These are phyloP conservation scores for Tragelaphus eurycerus DNA, from an alignment of 2,797 vertebrate genomes.

Conservation along the genomic window DNA sequence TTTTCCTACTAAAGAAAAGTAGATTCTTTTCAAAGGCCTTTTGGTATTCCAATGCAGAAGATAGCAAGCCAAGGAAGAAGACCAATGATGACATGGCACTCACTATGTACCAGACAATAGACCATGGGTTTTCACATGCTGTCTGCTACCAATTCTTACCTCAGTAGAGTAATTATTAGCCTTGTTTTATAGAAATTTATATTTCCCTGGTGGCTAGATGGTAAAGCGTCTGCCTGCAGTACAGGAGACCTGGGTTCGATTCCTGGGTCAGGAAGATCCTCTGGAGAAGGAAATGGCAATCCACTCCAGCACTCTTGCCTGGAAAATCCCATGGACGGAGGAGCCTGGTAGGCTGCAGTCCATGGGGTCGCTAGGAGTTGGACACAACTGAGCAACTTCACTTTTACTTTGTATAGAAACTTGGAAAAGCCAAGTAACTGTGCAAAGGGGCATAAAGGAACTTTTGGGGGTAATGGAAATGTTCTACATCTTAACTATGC, in stretches of 20 bases:
- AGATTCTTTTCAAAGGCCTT: background rate
- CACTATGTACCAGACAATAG: background rate
- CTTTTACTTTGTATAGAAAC: background rate
- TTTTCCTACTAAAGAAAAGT: background rate
- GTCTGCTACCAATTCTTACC: background rate
- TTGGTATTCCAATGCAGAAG: background rate
- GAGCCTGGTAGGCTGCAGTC: too few species aligned
- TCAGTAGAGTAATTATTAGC: background rate
- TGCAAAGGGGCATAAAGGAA: background rate
- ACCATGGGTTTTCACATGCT: background rate
- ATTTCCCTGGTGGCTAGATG: too few species aligned
- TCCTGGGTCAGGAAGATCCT: too few species aligned
- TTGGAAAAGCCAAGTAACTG: constrained; percentile 8
- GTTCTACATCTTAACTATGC: background rate
- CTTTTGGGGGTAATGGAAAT: background rate
- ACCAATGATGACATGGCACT: background rate
- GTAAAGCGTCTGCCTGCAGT: too few species aligned
- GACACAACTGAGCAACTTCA: too few species aligned
- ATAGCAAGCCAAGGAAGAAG: background rate
- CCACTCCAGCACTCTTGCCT: too few species aligned
- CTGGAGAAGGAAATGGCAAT: too few species aligned
- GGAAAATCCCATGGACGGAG: too few species aligned
- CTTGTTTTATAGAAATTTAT: background rate
- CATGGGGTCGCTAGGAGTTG: too few species aligned
- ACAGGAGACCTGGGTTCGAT: too few species aligned